phyloP scores from a whole-genome alignment of 1,140 invertebrate species.

The Aporrectodea caliginosa region DNA sequence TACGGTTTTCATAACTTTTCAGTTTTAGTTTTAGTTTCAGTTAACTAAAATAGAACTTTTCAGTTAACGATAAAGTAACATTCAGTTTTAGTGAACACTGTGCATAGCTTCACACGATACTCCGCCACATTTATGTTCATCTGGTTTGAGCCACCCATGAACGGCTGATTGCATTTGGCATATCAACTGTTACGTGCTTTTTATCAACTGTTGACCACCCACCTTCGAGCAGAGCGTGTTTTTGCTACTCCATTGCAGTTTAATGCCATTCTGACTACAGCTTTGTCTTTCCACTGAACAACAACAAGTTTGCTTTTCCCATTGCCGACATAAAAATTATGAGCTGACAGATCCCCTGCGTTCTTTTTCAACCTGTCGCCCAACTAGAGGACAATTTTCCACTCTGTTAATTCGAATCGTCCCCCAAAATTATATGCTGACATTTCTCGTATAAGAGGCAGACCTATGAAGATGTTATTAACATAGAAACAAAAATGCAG shows the following conservation, averaged over 20 bases:
- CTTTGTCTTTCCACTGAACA: background rate
- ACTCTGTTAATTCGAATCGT: background rate
- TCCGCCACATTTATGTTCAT: background rate
- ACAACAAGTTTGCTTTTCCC: background rate
- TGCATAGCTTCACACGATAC: background rate
- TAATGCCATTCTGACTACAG: background rate
- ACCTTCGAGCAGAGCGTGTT: background rate
- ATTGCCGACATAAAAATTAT: background rate
- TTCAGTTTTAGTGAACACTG: no score
- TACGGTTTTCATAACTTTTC: no score
- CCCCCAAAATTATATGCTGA: background rate
- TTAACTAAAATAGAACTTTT: no score
- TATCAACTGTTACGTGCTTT: background rate
- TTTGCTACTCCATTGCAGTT: background rate
- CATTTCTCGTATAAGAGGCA: background rate
- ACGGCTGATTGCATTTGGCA: constrained; percentile 5
- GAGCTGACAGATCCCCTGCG: background rate
- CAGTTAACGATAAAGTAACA: no score
- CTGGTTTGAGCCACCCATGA: background rate
- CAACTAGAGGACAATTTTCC: background rate
- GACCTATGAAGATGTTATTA: background rate
- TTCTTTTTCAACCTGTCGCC: background rate
- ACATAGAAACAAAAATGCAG: background rate
- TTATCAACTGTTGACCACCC: background rate
- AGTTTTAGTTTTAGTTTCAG: no score